Base-by-base conservation (phyloP, 2,797 vertebrate species). In the Myotis myotis region DNA sequence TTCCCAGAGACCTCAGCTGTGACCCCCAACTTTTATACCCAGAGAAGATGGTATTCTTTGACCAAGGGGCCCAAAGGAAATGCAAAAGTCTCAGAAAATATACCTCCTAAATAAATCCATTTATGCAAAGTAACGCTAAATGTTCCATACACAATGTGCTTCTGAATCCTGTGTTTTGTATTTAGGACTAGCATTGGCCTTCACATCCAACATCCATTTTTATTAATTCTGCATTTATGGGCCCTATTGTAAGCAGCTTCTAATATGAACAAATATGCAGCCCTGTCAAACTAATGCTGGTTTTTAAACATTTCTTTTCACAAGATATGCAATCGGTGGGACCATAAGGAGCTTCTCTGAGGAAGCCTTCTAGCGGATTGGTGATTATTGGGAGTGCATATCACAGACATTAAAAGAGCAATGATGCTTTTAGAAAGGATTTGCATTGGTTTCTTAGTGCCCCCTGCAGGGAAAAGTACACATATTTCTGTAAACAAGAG, bases 231-330 rank as follows among this genome's bases (percentile, higher is more conserved):
- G 16, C 62, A n/a, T 76, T 74, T 74, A 55, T 62, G 49, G 49
- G 13, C 51, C 30, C 19, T 70, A 22, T 84, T 86, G 38, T 57
- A 51, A 91, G 25, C 12, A 64, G 16, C n/a, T 85, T 79, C 75
- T 95, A 47, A 91, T 82, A 36, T 78, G 78, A 92, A 88, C 68
- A 92, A 47, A 75, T 82, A 74, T 8, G 8, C 30, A 85, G 62
- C 33, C 22, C 79, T 96, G 74, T 92, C 55, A 84, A 78, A 60
- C 70, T 78, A 95, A 93, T 92, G 81, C 3, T 41, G 53, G 66
- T 96, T 96, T 78, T 96, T 85, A 94, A 89, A 92, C 95, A 95
- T 68, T 96, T 95, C 71, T 9, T 94, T 79, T 94, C 89, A 64
- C 10, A 83, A 92, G 81, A 55, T 83, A 82, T 91, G 68, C 93